Evolutionary conservation across 2,113 vertebrate genomes (phyloP).

Genomic region (Alectura lathami): DNA sequence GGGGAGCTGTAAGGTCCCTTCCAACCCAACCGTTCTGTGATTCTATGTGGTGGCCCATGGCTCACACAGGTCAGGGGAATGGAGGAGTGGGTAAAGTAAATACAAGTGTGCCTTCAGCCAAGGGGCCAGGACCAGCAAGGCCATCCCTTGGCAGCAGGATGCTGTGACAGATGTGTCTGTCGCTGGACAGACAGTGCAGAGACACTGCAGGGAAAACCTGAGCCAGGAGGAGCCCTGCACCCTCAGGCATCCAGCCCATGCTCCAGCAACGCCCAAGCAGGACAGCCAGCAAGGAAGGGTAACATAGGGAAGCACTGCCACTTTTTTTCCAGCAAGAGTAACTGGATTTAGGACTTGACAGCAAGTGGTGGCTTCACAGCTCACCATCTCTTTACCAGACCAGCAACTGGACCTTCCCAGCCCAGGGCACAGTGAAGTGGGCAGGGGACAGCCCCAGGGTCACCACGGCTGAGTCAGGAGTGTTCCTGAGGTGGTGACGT

Average conservation of each 20-base stretch:
- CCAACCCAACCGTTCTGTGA: background rate
- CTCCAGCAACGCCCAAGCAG: background rate
- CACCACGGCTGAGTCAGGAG: background rate
- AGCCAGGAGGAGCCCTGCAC: background rate
- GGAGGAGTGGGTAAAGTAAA: background rate
- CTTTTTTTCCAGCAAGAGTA: background rate
- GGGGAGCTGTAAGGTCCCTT: background rate
- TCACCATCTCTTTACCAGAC: background rate
- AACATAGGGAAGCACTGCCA: background rate
- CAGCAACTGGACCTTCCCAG: background rate
- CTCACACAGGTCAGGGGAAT: background rate
- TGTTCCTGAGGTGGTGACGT: background rate
- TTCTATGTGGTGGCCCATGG: background rate
- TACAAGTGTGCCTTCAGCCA: accelerated
- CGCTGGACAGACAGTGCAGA: accelerated
- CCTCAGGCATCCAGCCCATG: accelerated
- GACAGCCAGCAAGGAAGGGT: background rate
- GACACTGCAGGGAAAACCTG: background rate
- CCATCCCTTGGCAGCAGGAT: background rate
- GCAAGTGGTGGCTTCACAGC: background rate
- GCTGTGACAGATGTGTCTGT: background rate
- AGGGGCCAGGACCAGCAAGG: background rate
- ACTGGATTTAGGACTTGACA: background rate
- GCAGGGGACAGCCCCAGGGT: background rate
- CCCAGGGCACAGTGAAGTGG: accelerated